These are phyloP conservation scores for Vollenhovia emeryi DNA, from an alignment of 1,140 invertebrate genomes.

Conservation along the genomic window DNA sequence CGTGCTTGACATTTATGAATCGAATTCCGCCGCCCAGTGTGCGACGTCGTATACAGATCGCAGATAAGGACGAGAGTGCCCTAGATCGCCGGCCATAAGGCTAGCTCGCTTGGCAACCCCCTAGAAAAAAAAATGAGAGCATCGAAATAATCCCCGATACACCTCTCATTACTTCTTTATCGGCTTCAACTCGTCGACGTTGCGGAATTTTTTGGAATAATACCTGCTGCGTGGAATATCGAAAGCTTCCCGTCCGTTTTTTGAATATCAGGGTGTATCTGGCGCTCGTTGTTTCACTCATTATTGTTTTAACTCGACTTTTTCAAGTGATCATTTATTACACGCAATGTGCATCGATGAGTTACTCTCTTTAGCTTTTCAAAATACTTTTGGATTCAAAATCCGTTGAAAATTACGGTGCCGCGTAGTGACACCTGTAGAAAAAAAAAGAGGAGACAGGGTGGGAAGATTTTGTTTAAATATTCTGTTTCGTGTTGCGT, in stretches of 20 bases:
- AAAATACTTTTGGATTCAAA: not conserved
- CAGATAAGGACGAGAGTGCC: constrained; percentile 25
- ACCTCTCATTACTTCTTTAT: not conserved
- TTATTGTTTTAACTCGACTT: not conserved
- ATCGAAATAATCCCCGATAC: not conserved
- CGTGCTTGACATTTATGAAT: constrained; percentile 81
- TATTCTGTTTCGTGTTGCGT: not conserved
- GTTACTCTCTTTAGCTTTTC: not conserved
- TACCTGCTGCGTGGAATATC: not conserved
- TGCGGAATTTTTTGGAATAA: not conserved
- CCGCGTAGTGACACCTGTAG: not conserved
- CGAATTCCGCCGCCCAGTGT: constrained; percentile 73
- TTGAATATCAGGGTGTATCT: not conserved
- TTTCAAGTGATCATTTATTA: not conserved
- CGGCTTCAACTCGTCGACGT: not conserved
- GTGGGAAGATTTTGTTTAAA: not conserved
- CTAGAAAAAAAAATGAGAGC: not conserved
- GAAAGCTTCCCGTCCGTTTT: not conserved
- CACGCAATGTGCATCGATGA: not conserved
- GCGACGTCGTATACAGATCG: constrained; percentile 33
- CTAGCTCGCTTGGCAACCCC: not conserved
- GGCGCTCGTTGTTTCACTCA: not conserved
- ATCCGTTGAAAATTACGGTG: not conserved
- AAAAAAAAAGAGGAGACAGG: not conserved
- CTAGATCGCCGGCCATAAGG: not conserved